Conservation (phyloP, 2,888 invertebrate genomes). For the Heterodera filipjevi region DNA sequence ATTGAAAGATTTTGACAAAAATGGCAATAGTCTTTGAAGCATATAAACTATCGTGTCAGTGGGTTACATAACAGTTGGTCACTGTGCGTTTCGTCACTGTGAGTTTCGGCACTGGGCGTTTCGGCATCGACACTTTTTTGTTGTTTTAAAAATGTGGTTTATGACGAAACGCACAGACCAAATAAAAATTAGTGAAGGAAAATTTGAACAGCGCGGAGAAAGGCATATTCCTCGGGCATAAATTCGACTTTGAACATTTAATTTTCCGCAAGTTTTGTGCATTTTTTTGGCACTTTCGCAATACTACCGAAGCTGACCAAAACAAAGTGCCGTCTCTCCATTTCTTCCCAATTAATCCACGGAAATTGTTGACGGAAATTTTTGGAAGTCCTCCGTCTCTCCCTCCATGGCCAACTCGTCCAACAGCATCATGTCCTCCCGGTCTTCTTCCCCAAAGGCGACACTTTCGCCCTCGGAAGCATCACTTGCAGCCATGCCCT, state of each 20-base stretch:
- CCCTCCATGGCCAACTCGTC: constrained; percentile 11
- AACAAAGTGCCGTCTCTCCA: constrained; percentile 48
- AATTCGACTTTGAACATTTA: constrained; percentile 44
- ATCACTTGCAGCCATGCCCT: neutral
- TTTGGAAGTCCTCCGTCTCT: neutral
- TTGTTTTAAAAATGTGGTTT: too few species aligned
- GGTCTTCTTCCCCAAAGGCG: constrained; percentile 17
- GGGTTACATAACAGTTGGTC: too few species aligned
- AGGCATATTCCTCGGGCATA: constrained; percentile 48
- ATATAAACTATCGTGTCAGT: too few species aligned
- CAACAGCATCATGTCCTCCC: neutral
- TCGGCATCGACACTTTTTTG: too few species aligned
- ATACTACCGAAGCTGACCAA: constrained; percentile 60
- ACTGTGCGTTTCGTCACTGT: too few species aligned
- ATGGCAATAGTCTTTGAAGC: too few species aligned
- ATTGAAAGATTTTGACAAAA: too few species aligned
- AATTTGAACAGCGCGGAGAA: constrained; percentile 47
- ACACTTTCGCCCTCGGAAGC: neutral
- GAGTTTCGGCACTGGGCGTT: too few species aligned
- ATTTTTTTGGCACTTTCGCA: constrained; percentile 46
- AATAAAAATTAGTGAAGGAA: constrained; percentile 38
- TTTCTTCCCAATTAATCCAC: constrained; percentile 47
- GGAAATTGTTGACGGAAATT: constrained; percentile 42
- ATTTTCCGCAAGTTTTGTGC: neutral
- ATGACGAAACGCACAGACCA: too few species aligned